Evolutionary conservation across 2,888 invertebrate species (phyloP).

Genomic region (Chloroclystis v-ata): DNA sequence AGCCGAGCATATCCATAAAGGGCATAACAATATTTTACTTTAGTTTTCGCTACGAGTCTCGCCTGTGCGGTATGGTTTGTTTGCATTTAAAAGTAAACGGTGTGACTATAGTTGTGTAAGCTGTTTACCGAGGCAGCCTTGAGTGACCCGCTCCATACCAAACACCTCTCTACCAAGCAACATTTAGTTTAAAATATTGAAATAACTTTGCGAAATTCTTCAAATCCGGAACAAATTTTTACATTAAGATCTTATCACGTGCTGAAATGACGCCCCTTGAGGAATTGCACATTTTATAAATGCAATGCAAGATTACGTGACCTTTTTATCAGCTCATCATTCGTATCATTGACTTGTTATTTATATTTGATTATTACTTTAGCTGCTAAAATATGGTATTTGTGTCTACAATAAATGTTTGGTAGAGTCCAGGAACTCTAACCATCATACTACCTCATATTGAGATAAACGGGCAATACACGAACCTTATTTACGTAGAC

Average conservation of each 20-base stretch:
- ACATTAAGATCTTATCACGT: conserved; percentile 3
- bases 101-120: conserved; percentile 35
- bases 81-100: conserved; percentile 26
- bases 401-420: too few species aligned
- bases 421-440: too few species aligned
- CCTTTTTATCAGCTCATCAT: conserved; percentile 1
- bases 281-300: conserved; percentile 1
- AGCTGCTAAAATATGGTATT: too few species aligned
- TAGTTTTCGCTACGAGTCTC: background rate
- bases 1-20: too few species aligned
- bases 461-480: too few species aligned
- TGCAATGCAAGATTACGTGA: conserved; percentile 2
- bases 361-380: too few species aligned
- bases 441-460: too few species aligned
- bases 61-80: conserved; percentile 19
- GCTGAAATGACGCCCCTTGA: conserved; percentile 2
- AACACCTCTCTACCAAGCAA: conserved; percentile 29
- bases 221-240: conserved; percentile 13
- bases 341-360: background rate
- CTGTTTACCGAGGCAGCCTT: conserved; percentile 30
- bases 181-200: conserved; percentile 22
- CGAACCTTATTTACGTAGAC: too few species aligned
- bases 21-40: too few species aligned
- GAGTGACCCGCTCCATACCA: conserved; percentile 29
- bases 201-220: conserved; percentile 14